Evolutionary conservation across 2,888 invertebrate genomes (phyloP).

Genomic region (Julus scanicus): DNA sequence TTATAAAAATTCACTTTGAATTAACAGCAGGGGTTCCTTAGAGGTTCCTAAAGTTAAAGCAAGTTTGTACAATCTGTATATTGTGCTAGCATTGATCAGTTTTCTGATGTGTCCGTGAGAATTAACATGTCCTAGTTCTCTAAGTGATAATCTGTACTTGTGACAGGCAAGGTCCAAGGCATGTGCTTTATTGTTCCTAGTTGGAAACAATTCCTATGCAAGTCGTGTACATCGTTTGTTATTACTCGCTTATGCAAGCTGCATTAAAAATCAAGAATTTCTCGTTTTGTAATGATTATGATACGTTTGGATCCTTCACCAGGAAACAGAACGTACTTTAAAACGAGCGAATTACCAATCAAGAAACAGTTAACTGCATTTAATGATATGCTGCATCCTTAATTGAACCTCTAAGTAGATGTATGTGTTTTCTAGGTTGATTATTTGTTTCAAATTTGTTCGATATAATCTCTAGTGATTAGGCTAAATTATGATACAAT

Average conservation of each 20-base stretch:
- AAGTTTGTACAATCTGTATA: background rate
- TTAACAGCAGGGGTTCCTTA: background rate
- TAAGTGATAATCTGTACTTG: background rate
- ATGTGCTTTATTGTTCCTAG: background rate
- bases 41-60: background rate
- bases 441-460: too few species aligned
- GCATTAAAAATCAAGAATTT: background rate
- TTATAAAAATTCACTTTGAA: background rate
- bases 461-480: too few species aligned
- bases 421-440: background rate
- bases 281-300: conserved; percentile 1
- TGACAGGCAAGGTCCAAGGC: background rate
- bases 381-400: background rate
- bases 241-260: background rate
- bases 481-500: too few species aligned
- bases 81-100: background rate
- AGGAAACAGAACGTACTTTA: background rate
- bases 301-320: background rate
- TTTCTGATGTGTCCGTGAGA: background rate
- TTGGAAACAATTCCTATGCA: background rate
- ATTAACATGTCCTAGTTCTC: background rate
- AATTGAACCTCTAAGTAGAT: background rate
- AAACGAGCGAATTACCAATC: background rate
- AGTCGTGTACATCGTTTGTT: background rate
- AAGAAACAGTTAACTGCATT: background rate